These are phyloP conservation scores for Galeopterus variegatus DNA, from an alignment of 2,113 vertebrate genomes.

Conservation along the genomic window DNA sequence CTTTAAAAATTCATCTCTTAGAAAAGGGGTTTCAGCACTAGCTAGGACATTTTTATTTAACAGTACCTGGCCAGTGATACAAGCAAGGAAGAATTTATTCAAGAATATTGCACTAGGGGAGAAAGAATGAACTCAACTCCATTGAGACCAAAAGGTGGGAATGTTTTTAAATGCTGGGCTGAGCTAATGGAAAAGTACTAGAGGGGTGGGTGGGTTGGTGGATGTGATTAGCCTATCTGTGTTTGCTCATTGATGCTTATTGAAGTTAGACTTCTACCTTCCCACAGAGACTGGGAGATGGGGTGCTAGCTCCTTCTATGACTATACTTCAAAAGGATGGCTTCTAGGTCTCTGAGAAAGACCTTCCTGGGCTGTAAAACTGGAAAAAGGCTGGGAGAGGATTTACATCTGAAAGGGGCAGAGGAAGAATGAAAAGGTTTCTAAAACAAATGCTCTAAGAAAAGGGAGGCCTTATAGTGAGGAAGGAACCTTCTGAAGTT, in stretches of 20 bases:
- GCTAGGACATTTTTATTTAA: not conserved
- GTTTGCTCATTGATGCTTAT: not conserved
- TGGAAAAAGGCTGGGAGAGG: not conserved
- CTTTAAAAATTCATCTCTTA: not conserved
- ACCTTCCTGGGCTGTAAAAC: not conserved
- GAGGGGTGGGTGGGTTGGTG: not conserved
- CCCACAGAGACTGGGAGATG: not conserved
- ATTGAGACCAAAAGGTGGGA: not conserved
- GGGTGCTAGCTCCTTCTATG: fast-evolving
- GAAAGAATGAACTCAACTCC: not conserved
- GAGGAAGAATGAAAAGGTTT: not conserved
- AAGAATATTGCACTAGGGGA: not conserved
- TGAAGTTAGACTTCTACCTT: not conserved
- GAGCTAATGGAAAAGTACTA: not conserved
- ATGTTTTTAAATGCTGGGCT: not conserved
- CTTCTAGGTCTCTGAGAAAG: not conserved
- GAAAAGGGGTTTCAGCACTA: constrained; percentile 2
- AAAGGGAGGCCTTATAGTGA: not conserved
- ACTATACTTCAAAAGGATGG: not conserved
- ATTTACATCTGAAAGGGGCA: not conserved
- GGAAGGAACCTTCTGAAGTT: not conserved
- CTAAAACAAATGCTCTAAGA: constrained; percentile 20
- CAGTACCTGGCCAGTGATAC: not conserved
- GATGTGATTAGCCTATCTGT: not conserved
- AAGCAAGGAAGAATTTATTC: not conserved